These are phyloP conservation scores for Autographa pulchrina DNA, from an alignment of 2,888 invertebrate species.

Conservation along the genomic window DNA sequence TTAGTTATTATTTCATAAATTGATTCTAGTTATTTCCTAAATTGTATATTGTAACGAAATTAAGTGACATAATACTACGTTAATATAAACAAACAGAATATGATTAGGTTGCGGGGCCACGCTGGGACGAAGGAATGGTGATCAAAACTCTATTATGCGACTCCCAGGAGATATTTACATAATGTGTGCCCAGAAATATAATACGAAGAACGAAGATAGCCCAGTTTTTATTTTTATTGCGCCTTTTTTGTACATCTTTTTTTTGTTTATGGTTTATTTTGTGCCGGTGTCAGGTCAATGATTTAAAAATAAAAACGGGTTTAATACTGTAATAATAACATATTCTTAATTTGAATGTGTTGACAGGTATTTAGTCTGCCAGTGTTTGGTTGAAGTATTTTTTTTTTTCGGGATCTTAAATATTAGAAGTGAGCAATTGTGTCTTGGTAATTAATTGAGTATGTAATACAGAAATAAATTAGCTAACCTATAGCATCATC, in stretches of 20 bases:
- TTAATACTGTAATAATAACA: background rate
- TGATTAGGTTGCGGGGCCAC: constrained; percentile 54
- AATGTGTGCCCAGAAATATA: constrained; percentile 66
- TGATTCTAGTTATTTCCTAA: too few species aligned
- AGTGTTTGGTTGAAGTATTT: too few species aligned
- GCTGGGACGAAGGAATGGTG: constrained; percentile 57
- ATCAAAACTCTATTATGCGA: constrained; percentile 78
- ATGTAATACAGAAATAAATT: too few species aligned
- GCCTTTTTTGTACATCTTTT: constrained; percentile 16
- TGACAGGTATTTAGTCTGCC: background rate
- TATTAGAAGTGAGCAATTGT: too few species aligned
- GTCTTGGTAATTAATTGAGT: too few species aligned
- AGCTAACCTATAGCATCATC: too few species aligned
- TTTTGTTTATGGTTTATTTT: background rate
- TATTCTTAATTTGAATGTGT: background rate
- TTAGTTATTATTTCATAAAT: too few species aligned
- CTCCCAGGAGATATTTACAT: constrained; percentile 77
- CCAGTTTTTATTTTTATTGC: constrained; percentile 36
- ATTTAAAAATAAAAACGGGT: background rate
- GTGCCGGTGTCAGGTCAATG: background rate
- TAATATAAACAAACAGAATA: constrained; percentile 63
- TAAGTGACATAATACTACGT: constrained; percentile 35
- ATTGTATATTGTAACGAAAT: background rate
- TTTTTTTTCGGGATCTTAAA: too few species aligned
- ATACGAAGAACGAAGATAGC: constrained; percentile 30